Evolutionary conservation across 2,797 vertebrate genomes (phyloP), one percentile per base, ranked within the genome.

Genomic region (Phaenicophaeus curvirostris): DNA sequence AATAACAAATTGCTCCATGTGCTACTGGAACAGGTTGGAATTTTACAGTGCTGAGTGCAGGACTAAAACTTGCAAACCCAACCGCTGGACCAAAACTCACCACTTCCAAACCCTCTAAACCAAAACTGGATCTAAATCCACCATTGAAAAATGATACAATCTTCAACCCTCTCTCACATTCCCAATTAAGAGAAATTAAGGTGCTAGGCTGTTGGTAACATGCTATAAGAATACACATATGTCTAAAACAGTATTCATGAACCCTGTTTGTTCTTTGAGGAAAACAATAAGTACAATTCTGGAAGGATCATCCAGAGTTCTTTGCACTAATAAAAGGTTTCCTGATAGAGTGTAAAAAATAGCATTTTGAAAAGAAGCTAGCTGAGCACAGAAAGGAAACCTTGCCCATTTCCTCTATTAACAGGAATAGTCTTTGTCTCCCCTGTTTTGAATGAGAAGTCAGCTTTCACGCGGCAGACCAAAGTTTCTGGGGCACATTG

Each of bases 361-460:
- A 78, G 55, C 28, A 81, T 81, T 66, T 78, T 39, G 33, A 15
- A 86, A 87, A 78, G 87, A 73, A 90, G n/a, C 21, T 73, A n/a
- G 24, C 42, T 83, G 23, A 71, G 18, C 35, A 30, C 2, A 76
- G 77, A 76, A 79, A 93, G 89, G 91, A 94, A 96, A 30, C 91
- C 80, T 81, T 90, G 71, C 89, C 91, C 90, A 68, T 90, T 96
- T 93, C 94, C 89, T 92, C 27, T 12, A 16, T 66, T 69, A 76
- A 63, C 51, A 92, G 44, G 41, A 91, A 81, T 15, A 62, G 44
- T 39, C 66, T 78, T 81, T 89, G 76, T 78, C 57, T 87, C 8
- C 3, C 0, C 1, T 55, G 37, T 63, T 93, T 74, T 78, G 46
- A 92, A 84, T 23, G 58, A 75, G 42, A 82, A 59, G 66, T 75